Base-by-base conservation (phyloP, 2,888 invertebrate species). In the Gnatocerus cornutus region DNA sequence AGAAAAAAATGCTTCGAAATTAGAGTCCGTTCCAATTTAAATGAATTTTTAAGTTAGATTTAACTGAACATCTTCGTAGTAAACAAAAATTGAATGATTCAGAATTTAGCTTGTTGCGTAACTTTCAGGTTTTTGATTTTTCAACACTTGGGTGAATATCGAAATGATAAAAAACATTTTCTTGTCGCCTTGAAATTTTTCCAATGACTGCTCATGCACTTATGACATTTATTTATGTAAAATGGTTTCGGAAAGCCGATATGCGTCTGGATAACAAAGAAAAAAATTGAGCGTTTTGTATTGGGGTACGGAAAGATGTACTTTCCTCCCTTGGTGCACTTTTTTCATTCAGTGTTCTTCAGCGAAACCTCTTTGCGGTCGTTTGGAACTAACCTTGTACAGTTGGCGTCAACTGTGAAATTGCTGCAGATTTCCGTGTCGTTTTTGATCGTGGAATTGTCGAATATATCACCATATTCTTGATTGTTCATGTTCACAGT, bases 401-500 rank as follows among this genome's bases (percentile, higher is more conserved):
- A 67, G 27, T 67, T 67, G 1, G 14, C 12, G 10, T 65, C 48
- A 4, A 56, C 10, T 16, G 58, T 52, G 8, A 43, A 67, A 29
- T 59, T 59, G 16, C 4, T 12, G 12, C 65, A 56, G 12, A 9
- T 59, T 13, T 66, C 58, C 14, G 67, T 52, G 14, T 52, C 29
- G 27, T 67, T 67, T 37, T 56, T 65, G 39, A 4, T 14, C 13
- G 64, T 69, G 1, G 58, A 39, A 33, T 69, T 64, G 12, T 64
- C 63, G 21, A 39, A 62, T 21, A 56, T 53, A 14, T 65, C 55
- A 2, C 61, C 65, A 39, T 43, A 56, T 10, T 45, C 65, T 13
- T 39, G 59, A 37, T 63, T 70, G 30, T 61, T 67, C 1, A 71
- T 52, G 50, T 80, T 78, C 46, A 82, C 72, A 8, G 81, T 82